Conservation (phyloP, 1,140 invertebrate genomes). For the Bombus impatiens region DNA sequence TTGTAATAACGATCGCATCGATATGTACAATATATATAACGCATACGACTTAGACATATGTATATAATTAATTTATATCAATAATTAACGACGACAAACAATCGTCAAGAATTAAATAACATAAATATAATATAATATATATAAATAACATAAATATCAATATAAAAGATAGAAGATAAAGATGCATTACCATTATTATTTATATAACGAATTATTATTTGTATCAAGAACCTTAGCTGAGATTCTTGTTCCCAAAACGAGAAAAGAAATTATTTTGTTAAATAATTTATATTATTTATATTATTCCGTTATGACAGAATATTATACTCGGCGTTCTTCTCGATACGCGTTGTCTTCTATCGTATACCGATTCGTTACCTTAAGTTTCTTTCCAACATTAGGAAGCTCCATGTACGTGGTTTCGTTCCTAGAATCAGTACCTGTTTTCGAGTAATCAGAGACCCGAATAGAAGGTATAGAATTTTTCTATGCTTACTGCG, state of each 20-base stretch:
- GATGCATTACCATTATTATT: too few relatives aligned
- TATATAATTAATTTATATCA: too few relatives aligned
- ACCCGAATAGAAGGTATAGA: not conserved
- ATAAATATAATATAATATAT: too few relatives aligned
- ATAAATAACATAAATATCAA: too few relatives aligned
- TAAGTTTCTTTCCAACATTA: not conserved
- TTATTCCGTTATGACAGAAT: not conserved
- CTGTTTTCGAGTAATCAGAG: not conserved
- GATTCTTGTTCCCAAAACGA: constrained; percentile 9
- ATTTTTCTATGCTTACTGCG: not conserved
- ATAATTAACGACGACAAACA: too few relatives aligned
- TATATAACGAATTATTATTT: not conserved
- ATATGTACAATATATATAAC: too few relatives aligned
- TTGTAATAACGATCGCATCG: too few relatives aligned
- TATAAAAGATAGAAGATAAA: too few relatives aligned
- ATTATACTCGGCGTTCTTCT: too few relatives aligned
- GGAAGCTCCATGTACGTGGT: not conserved
- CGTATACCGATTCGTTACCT: too few relatives aligned
- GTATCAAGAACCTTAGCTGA: constrained; percentile 10
- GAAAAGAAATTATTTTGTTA: not conserved
- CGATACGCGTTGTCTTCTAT: not conserved
- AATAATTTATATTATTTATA: not conserved
- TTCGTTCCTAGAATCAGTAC: not conserved
- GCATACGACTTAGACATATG: too few relatives aligned
- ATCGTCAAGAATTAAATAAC: too few relatives aligned